Base-by-base conservation (phyloP, 2,888 invertebrate genomes). In the Allacma fusca region DNA sequence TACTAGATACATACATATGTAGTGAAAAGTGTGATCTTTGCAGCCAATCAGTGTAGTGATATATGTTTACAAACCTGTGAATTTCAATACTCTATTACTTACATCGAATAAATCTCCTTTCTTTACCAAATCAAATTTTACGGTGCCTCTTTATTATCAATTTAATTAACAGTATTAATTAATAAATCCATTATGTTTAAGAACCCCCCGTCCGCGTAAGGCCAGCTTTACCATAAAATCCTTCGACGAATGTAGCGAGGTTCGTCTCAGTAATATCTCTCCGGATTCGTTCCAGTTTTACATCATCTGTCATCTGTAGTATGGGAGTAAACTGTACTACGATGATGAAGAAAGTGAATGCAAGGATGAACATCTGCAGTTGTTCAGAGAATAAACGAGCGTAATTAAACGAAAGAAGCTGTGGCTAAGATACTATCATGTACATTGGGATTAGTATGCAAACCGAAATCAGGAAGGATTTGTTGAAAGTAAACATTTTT, bases 321-420 rank as follows among this genome's bases (percentile, higher is more conserved):
- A 43, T 1, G 2, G 71, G 71, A n/a, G n/a, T 21, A 23, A 71
- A 71, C 44, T 71, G 71, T 5, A 71, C 5, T 7, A 71, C 50
- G 2, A 71, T 71, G 71, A 71, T 71, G 71, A 71, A 44, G 71
- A 71, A 71, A 2, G 71, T 71, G 43, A 44, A 34, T n/a, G 50
- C 19, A 1, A 71, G 50, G 23, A 71, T 44, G 19, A 71, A 43
- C 50, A 44, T 71, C 71, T 71, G 43, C 21, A 68, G 9, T 9
- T 4, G 9, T 34, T 9, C 4, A 4, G 9, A 34, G 9, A 34
- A 34, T 34, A 5, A 23, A 65, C 34, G 4, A 7, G 34, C 9
- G 5, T 34, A 34, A 4, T 34, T 34, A 34, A 7, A 9, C 9
- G 4, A 34, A 7, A 9, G 9, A 34, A 9, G 9, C 34, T 34